phyloP scores from a whole-genome alignment of 2,797 vertebrate genomes.

The Erithacus rubecula region DNA sequence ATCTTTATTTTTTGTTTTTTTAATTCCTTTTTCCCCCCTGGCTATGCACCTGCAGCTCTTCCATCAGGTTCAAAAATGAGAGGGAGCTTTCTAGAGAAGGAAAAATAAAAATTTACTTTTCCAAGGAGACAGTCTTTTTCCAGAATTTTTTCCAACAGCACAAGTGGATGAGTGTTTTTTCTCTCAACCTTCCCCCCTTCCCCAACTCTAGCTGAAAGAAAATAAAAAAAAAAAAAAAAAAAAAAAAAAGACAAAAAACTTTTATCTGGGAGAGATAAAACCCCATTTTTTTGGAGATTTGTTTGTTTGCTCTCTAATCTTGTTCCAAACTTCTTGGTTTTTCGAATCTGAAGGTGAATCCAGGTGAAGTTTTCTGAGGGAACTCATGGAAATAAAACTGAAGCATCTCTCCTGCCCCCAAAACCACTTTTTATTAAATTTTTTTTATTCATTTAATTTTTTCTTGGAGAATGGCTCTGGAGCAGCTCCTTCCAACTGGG shows the following conservation, averaged over 20 bases:
- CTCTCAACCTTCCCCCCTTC: background rate
- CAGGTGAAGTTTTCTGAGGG: background rate
- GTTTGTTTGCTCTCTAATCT: background rate
- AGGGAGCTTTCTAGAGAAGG: background rate
- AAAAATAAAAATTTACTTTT: background rate
- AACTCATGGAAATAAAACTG: no score
- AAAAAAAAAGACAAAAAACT: background rate
- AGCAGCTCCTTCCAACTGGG: no score
- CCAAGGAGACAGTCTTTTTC: background rate
- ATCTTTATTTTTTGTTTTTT: background rate
- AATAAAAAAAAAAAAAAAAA: background rate
- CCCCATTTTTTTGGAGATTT: background rate
- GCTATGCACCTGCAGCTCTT: background rate
- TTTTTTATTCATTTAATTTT: no score
- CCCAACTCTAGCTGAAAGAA: background rate
- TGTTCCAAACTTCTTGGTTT: background rate
- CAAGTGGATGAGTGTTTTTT: background rate
- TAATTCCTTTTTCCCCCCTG: fast-evolving
- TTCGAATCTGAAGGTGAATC: background rate
- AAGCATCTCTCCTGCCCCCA: no score
- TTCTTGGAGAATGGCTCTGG: no score
- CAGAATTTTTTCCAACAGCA: background rate
- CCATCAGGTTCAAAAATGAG: background rate
- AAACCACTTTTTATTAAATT: no score
- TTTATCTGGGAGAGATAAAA: background rate